Percentiles rank a stretch among this genome's conserved stretches.
phyloP scores from a whole-genome alignment of 2,797 vertebrate species.

The Uromys caudimaculatus region DNA sequence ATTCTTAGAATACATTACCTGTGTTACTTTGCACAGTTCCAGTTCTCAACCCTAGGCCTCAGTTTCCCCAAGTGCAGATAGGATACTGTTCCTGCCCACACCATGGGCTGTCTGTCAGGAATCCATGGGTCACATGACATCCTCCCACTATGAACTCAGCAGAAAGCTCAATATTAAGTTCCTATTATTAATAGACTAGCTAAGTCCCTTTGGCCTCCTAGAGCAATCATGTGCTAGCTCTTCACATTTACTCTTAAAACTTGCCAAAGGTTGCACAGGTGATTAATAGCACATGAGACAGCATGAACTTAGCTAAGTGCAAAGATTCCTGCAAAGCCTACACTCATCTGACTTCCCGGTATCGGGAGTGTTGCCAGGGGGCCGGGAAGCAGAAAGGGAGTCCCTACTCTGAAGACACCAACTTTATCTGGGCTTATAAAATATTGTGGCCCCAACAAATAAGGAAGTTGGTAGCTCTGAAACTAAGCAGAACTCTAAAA shows the following conservation, averaged over 20 bases:
- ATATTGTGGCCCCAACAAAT: background rate
- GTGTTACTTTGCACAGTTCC: background rate
- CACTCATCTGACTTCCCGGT: background rate
- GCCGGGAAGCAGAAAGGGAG: background rate
- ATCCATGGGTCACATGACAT: background rate
- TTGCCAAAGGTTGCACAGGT: slow-evolving; percentile 66
- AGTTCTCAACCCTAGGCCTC: background rate
- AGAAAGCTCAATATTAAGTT: background rate
- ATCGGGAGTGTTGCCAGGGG: background rate
- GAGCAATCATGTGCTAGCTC: background rate
- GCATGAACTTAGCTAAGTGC: background rate
- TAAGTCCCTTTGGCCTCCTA: background rate
- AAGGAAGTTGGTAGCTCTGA: background rate
- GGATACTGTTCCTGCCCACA: background rate
- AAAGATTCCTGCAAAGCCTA: slow-evolving; percentile 12
- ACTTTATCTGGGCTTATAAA: background rate
- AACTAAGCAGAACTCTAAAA: slow-evolving; percentile 34
- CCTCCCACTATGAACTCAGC: background rate
- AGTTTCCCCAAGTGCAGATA: slow-evolving; percentile 22
- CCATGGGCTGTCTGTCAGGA: background rate
- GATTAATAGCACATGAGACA: background rate
- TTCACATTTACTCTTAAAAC: slow-evolving; percentile 38
- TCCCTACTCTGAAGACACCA: background rate
- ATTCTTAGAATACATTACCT: slow-evolving; percentile 28
- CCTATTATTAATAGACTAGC: background rate